Conservation (phyloP, 2,888 invertebrate genomes). For the Tipula unca region DNA sequence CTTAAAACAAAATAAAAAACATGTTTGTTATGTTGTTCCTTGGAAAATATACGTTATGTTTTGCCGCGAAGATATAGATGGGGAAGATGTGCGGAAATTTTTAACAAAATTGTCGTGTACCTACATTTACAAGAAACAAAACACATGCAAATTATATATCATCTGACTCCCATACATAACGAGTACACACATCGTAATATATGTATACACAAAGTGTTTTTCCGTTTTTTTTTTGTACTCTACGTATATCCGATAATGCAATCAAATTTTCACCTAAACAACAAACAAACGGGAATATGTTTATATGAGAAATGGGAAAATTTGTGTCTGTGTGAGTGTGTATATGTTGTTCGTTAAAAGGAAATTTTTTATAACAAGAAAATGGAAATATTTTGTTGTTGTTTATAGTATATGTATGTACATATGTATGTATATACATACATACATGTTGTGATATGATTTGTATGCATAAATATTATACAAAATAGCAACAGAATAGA, state of each 20-base stretch:
- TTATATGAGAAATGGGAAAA: background rate
- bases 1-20: background rate
- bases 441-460: background rate
- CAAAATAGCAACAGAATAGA: background rate
- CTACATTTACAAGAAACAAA: background rate
- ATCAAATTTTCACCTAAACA: slow-evolving; percentile 14
- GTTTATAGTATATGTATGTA: background rate
- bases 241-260: slow-evolving; percentile 14
- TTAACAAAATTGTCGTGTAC: background rate
- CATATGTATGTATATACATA: background rate
- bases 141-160: background rate
- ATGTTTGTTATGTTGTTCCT: background rate
- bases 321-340: background rate
- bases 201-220: background rate
- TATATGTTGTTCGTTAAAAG: background rate
- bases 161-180: background rate
- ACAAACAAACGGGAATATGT: slow-evolving; percentile 1
- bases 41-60: background rate
- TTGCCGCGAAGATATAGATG: background rate
- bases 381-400: background rate
- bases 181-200: background rate
- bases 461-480: background rate
- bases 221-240: background rate
- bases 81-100: background rate
- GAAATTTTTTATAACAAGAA: slow-evolving; percentile 3